Percentiles rank a stretch among this genome's conserved stretches.
These are phyloP conservation scores for Drosophila setifemur DNA, from an alignment of 1,140 invertebrate genomes.

Conservation along the genomic window DNA sequence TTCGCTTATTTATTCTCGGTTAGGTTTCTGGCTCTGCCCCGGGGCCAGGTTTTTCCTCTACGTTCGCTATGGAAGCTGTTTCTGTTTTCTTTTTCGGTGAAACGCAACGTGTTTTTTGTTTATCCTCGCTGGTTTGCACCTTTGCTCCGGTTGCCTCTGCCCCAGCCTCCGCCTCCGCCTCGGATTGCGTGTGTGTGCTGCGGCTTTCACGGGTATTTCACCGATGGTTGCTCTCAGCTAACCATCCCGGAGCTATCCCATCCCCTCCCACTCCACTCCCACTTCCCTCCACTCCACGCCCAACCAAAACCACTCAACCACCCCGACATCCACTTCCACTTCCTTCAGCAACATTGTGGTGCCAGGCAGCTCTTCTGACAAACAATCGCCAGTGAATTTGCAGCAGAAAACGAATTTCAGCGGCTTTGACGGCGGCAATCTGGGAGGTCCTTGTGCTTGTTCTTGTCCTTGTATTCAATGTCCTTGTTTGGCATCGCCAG, in stretches of 20 bases:
- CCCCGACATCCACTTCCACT: too few relatives aligned
- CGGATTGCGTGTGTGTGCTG: constrained; percentile 7
- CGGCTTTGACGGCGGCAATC: constrained; percentile 22
- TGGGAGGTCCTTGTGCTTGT: constrained; percentile 14
- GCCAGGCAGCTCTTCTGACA: constrained; percentile 40
- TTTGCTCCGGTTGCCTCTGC: constrained; percentile 27
- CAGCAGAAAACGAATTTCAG: constrained; percentile 33
- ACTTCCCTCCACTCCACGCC: not conserved
- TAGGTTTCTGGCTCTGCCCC: constrained; percentile 7
- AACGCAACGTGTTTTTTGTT: constrained; percentile 57
- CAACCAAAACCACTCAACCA: not conserved
- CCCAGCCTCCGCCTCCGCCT: not conserved
- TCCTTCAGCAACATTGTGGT: constrained; percentile 22
- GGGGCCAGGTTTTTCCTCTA: constrained; percentile 3
- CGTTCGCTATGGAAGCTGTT: constrained; percentile 1
- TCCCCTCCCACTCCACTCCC: not conserved
- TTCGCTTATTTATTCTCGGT: constrained; percentile 8
- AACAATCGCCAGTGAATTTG: constrained; percentile 68
- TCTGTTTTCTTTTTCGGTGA: constrained; percentile 34
- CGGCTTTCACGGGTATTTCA: constrained; percentile 58
- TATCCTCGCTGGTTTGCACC: constrained; percentile 64
- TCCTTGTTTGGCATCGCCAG: constrained; percentile 27
- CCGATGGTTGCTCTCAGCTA: constrained; percentile 34
- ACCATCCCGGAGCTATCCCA: not conserved
- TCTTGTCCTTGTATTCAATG: constrained; percentile 14